phyloP scores from a whole-genome alignment of 1,140 invertebrate species.

The roundworm (Caenorhabditis elegans) region WBcel235 BX284602.5:5392001-5392500 shows the following conservation, averaged over 20 bases:
- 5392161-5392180: conserved; percentile 95
- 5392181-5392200: conserved; percentile 88
- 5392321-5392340: conserved; percentile 83
- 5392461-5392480: conserved; percentile 72
- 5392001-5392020: conserved; percentile 96
- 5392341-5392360: conserved; percentile 89
- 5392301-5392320: too few relatives aligned
- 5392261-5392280: neutral
- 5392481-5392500: conserved; percentile 92
- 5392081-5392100: conserved; percentile 75
- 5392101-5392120: conserved; percentile 88
- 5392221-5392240: conserved; percentile 72
- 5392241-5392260: conserved; percentile 29
- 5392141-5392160: conserved; percentile 96
- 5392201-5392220: conserved; percentile 94
- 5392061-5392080: conserved; percentile 82
- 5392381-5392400: conserved; percentile 83
- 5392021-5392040: conserved; percentile 83
- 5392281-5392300: too few relatives aligned
- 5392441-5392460: neutral
- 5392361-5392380: conserved; percentile 91
- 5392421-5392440: conserved; percentile 69
- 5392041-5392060: conserved; percentile 81
- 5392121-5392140: conserved; percentile 87
- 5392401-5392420: conserved; percentile 86